Percentiles rank a stretch among this genome's conserved stretches.
phyloP scores from a whole-genome alignment of 1,140 invertebrate species.

The Dendrolimus punctatus region DNA sequence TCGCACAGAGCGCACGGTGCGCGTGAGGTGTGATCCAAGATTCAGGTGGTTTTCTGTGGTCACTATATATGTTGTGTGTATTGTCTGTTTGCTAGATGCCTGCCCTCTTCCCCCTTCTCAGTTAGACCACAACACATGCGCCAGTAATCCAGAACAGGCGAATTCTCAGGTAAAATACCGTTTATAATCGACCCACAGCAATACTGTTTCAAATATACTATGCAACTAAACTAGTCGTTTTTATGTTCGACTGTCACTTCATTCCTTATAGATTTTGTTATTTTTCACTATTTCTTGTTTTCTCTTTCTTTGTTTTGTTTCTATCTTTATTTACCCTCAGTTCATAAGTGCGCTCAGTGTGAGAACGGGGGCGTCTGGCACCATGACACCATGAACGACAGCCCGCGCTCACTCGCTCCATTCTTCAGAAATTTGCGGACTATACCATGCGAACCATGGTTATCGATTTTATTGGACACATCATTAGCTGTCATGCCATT shows the following conservation, averaged over 20 bases:
- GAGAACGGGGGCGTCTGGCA: constrained; percentile 30
- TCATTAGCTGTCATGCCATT: constrained; percentile 59
- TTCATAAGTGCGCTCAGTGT: constrained; percentile 57
- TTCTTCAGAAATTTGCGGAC: constrained; percentile 16
- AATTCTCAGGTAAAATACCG: constrained; percentile 71
- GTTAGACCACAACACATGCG: constrained; percentile 77
- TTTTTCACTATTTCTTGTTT: constrained; percentile 52
- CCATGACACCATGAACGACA: constrained; percentile 11
- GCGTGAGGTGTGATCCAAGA: constrained; percentile 70
- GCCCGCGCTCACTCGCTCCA: constrained; percentile 27
- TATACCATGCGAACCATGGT: constrained; percentile 2
- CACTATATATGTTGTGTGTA: constrained; percentile 73
- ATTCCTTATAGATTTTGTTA: constrained; percentile 60
- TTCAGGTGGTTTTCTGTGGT: constrained; percentile 69
- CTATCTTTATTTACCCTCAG: constrained; percentile 40
- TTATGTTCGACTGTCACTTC: constrained; percentile 60
- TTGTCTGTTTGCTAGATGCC: constrained; percentile 77
- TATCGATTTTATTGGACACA: constrained; percentile 24
- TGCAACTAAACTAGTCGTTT: constrained; percentile 64
- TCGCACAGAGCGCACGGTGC: constrained; percentile 56
- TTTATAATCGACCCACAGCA: constrained; percentile 67
- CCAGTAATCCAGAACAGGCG: constrained; percentile 73
- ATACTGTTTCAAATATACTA: constrained; percentile 61
- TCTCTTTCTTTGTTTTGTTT: constrained; percentile 44
- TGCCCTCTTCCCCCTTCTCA: constrained; percentile 78